A percentile compares a stretch with the other conserved stretches of the same genome.
Evolutionary conservation across 2,888 invertebrate species (phyloP).

Genomic region (Scaptomyza flava): DNA sequence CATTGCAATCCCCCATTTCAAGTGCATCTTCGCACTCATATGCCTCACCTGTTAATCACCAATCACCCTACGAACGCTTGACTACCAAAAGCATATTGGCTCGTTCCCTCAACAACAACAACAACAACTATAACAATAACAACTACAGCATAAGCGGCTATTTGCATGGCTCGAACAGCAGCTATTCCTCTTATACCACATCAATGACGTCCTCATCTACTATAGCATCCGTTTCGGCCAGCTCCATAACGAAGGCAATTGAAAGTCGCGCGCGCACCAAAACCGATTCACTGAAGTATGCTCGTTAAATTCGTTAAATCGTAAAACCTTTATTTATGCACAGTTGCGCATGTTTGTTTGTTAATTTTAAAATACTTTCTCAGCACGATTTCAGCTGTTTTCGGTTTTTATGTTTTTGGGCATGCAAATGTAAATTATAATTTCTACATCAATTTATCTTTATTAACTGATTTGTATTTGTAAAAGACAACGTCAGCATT

Average conservation of each 20-base stretch:
- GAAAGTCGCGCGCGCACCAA: slow-evolving; percentile 81
- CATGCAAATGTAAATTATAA: slow-evolving; percentile 8
- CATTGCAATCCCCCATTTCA: slow-evolving; percentile 38
- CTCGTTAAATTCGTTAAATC: slow-evolving; percentile 38
- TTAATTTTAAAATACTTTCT: slow-evolving; percentile 2
- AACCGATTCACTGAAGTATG: slow-evolving; percentile 84
- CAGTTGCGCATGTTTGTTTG: slow-evolving; percentile 48
- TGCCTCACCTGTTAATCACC: slow-evolving; percentile 67
- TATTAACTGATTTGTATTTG: background rate
- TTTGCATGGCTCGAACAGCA: slow-evolving; percentile 70
- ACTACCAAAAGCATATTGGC: slow-evolving; percentile 79
- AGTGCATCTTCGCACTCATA: slow-evolving; percentile 63
- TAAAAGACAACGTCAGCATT: slow-evolving; percentile 73
- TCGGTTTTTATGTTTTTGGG: background rate
- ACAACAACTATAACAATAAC: slow-evolving; percentile 26
- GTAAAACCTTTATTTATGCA: slow-evolving; percentile 40
- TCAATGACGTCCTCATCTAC: slow-evolving; percentile 64
- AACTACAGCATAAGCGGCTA: slow-evolving; percentile 69
- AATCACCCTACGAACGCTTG: slow-evolving; percentile 66
- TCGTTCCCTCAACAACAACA: slow-evolving; percentile 46
- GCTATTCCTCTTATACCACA: slow-evolving; percentile 71
- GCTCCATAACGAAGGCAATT: slow-evolving; percentile 66
- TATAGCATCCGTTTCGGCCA: slow-evolving; percentile 50
- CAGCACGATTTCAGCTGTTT: slow-evolving; percentile 32
- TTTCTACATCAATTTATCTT: too few relatives aligned